Conservation (phyloP, 2,888 invertebrate genomes). For the Pachymerium ferrugineum region DNA sequence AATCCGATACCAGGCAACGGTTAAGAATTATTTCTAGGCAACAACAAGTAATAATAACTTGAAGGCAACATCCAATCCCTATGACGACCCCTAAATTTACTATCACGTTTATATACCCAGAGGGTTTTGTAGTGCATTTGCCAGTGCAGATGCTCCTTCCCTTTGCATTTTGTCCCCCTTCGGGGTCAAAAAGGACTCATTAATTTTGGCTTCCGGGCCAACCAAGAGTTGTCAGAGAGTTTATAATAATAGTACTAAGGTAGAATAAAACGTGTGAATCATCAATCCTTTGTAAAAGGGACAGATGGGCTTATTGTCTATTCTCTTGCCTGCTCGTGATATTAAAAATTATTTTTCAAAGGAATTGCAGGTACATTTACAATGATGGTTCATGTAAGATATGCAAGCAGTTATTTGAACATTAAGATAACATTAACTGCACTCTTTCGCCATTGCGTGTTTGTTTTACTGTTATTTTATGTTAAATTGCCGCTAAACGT, state of each 20-base stretch:
- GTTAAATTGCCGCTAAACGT: no score
- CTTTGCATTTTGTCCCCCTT: slow-evolving; percentile 11
- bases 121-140: neutral
- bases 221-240: slow-evolving; percentile 1
- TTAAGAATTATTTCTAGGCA: neutral
- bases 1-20: no score
- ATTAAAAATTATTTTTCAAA: no score
- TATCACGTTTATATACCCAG: neutral
- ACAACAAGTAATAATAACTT: neutral
- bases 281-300: neutral
- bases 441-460: no score
- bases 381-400: no score
- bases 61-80: neutral
- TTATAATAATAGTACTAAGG: neutral
- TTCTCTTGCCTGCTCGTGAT: no score
- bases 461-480: no score
- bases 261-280: slow-evolving; percentile 10
- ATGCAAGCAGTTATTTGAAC: no score
- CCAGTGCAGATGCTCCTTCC: slow-evolving; percentile 8
- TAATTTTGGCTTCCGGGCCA: neutral
- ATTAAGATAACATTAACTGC: no score
- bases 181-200: slow-evolving; percentile 18
- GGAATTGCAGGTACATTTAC: no score
- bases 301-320: neutral
- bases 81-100: no score